These are phyloP conservation scores for Corythornis leucogaster DNA, from an alignment of 2,797 vertebrate species.

Conservation along the genomic window DNA sequence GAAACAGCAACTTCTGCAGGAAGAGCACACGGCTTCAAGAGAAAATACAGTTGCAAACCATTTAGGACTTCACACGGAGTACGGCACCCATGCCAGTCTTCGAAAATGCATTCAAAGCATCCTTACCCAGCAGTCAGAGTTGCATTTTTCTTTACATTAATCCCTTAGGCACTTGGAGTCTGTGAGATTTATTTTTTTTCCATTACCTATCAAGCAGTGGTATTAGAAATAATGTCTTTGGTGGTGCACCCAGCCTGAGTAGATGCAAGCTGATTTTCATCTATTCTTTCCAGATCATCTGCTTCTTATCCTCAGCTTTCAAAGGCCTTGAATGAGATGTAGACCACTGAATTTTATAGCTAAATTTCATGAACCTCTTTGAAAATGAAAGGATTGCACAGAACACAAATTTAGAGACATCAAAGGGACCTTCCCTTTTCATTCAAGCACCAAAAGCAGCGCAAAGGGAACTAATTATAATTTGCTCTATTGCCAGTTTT, in stretches of 20 bases:
- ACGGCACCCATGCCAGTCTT: not conserved
- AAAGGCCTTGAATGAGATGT: conserved; percentile 31
- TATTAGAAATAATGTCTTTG: not conserved
- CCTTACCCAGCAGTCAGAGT: not conserved
- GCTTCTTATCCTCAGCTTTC: conserved; percentile 33
- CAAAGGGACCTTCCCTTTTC: conserved; percentile 57
- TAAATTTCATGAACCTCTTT: conserved; percentile 54
- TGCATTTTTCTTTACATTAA: not conserved
- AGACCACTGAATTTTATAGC: conserved; percentile 56
- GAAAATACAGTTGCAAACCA: not conserved
- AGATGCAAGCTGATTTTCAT: conserved; percentile 6
- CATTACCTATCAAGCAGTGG: not conserved
- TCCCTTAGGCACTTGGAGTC: conserved; percentile 12
- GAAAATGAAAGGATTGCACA: conserved; percentile 51
- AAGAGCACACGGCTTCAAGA: not conserved
- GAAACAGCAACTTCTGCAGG: not conserved
- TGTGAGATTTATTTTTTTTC: not conserved
- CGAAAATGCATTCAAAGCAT: conserved; percentile 13
- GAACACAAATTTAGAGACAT: conserved; percentile 58
- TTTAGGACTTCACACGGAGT: conserved; percentile 4
- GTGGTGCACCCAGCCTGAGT: not conserved
- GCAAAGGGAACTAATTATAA: conserved; percentile 59
- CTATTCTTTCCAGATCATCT: conserved; percentile 45
- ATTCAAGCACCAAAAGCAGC: conserved; percentile 50
- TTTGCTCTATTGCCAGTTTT: conserved; percentile 51